Base-by-base conservation (phyloP, 2,888 invertebrate genomes). In the Ischnus inquisitorius region DNA sequence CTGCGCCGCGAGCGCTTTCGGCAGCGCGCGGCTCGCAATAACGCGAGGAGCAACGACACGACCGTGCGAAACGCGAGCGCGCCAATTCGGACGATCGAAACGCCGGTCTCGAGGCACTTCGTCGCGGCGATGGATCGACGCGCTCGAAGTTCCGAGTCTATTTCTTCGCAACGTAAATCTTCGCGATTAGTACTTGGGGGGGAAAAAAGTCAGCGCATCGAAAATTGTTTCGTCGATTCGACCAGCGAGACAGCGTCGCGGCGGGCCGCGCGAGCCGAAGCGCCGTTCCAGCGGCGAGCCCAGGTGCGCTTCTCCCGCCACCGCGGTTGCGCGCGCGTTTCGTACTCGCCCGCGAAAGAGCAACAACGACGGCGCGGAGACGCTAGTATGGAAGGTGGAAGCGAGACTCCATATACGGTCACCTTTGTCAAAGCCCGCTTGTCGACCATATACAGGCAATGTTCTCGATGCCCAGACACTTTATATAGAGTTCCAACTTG, bases 401-500 rank as follows among this genome's bases (percentile, higher is more conserved):
- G 90, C 92, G 87, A 89, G 90, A 88, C 88, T 87, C 92, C 92
- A 90, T 92, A 92, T 92, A 92, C 92, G 92, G 92, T 92, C 92
- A 92, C 91, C 92, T 92, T 92, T 92, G 92, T 92, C 92, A 92
- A 92, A 92, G 92, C 88, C 92, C 90, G 92, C 89, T 92, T 90
- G 92, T 92, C 90, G 91, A 34, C 92, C 92, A 92, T 92, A 92
- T 92, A 92, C 91, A 92, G 92, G 91, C 92, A 92, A 92, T 92
- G 92, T 92, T 92, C 92, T 88, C 92, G 90, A 91, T 92, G 92
- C 90, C 90, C 91, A 91, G 91, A 92, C 92, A 91, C 92, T 87
- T 92, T 92, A 92, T 92, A 92, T 92, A 92, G 92, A 92, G 83
- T 85, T n/a, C 85, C 85, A 78, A 86, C 85, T 92, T 92, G 90